phyloP scores from a whole-genome alignment of 2,113 vertebrate genomes.

The Muntiacus reevesi region DNA sequence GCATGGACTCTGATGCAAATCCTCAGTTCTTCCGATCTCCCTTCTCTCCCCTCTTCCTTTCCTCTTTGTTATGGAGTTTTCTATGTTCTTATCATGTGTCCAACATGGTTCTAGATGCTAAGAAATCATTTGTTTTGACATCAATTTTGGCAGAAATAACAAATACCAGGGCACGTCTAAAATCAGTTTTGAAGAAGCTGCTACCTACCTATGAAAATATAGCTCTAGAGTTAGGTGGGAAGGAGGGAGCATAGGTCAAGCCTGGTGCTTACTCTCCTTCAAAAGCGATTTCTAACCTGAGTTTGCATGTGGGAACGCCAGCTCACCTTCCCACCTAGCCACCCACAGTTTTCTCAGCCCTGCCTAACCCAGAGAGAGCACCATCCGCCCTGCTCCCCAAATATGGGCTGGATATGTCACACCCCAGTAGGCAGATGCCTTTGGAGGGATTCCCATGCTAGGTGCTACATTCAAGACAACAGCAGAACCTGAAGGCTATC shows the following conservation, averaged over 20 bases:
- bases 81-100: neutral
- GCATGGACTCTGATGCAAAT: neutral
- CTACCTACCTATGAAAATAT: neutral
- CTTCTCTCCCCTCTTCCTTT: neutral
- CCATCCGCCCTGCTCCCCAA: neutral
- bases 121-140: neutral
- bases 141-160: neutral
- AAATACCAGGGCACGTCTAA: neutral
- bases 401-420: neutral
- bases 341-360: constrained; percentile 45
- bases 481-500: neutral
- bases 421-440: neutral
- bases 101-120: neutral
- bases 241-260: neutral
- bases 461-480: neutral
- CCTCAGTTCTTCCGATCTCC: rapidly evolving
- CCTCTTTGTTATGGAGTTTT: neutral
- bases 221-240: neutral
- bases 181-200: neutral
- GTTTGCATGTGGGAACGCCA: neutral
- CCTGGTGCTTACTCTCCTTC: neutral
- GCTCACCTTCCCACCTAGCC: neutral
- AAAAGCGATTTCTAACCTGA: neutral
- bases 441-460: neutral
- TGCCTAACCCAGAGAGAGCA: neutral